Percentiles rank a stretch among this genome's conserved stretches.
phyloP scores from a whole-genome alignment of 2,888 invertebrate genomes.

The Drosophila paracracens region DNA sequence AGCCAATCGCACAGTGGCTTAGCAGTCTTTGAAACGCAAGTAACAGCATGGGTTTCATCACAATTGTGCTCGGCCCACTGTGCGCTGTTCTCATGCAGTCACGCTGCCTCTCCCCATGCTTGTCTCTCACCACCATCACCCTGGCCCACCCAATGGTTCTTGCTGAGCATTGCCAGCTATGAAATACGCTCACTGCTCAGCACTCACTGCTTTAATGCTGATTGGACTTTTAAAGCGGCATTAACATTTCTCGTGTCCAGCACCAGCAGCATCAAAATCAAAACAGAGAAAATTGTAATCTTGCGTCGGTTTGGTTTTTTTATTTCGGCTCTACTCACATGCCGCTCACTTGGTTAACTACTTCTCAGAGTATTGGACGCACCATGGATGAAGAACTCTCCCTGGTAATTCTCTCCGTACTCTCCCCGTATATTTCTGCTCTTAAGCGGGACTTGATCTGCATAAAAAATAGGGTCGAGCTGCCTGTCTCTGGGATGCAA shows the following conservation, averaged over 20 bases:
- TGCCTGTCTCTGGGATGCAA: conserved; percentile 66
- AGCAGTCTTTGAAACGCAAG: background rate
- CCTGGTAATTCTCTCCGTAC: conserved; percentile 41
- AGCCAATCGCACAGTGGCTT: conserved; percentile 54
- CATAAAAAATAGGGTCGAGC: conserved; percentile 74
- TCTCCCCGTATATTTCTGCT: conserved; percentile 63
- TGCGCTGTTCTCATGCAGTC: conserved; percentile 25
- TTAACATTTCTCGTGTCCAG: conserved; percentile 63
- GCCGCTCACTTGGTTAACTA: conserved; percentile 62
- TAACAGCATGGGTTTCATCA: background rate
- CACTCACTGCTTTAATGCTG: conserved; percentile 59
- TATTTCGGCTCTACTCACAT: conserved; percentile 47
- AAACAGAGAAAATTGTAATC: conserved; percentile 77
- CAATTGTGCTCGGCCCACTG: conserved; percentile 38
- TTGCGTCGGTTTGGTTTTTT: conserved; percentile 55
- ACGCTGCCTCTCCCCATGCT: conserved; percentile 14
- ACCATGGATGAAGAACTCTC: conserved; percentile 66
- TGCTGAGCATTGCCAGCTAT: conserved; percentile 59
- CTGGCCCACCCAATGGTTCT: conserved; percentile 18
- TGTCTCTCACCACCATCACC: conserved; percentile 18
- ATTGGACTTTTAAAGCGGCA: conserved; percentile 70
- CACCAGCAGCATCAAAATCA: conserved; percentile 67
- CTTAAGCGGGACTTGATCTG: conserved; percentile 80
- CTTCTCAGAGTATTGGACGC: conserved; percentile 64
- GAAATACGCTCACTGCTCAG: conserved; percentile 59